Evolutionary conservation across 1,140 invertebrate species (phyloP).

Genomic region (Anoplolepis gracilipes): DNA sequence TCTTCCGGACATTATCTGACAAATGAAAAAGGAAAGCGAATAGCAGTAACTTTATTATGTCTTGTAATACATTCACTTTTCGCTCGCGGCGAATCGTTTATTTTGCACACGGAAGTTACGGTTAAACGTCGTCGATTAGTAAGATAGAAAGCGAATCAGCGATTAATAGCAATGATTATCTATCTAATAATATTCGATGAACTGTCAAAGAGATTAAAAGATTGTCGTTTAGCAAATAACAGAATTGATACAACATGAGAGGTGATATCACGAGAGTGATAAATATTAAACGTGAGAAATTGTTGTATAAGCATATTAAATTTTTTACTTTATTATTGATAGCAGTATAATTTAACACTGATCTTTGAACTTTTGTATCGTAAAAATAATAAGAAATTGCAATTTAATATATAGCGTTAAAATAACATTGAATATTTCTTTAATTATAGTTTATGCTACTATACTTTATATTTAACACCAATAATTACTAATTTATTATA

Average conservation of each 20-base stretch:
- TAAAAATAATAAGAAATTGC: background rate
- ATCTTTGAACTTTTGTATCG: conserved; percentile 28
- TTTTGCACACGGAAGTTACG: conserved; percentile 28
- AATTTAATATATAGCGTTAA: background rate
- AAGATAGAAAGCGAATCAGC: conserved; percentile 49
- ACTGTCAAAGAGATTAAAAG: conserved; percentile 21
- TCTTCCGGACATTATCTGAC: conserved; percentile 28
- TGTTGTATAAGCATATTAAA: background rate
- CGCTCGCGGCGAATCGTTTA: conserved; percentile 11
- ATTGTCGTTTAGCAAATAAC: background rate
- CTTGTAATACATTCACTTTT: conserved; percentile 50
- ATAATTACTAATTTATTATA: background rate
- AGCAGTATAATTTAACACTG: background rate
- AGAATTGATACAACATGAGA: background rate
- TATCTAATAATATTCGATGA: background rate
- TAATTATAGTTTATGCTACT: background rate
- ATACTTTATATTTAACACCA: background rate
- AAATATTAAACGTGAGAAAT: background rate
- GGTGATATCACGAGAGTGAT: background rate
- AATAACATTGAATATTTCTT: background rate
- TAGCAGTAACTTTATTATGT: conserved; percentile 17
- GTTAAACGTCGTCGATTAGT: conserved; percentile 23
- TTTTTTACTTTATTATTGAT: conserved; percentile 6
- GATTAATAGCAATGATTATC: conserved; percentile 31
- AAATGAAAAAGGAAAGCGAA: conserved; percentile 25